These are phyloP conservation scores for Cirrhinus molitorella DNA, from an alignment of 2,797 vertebrate genomes.

Conservation along the genomic window DNA sequence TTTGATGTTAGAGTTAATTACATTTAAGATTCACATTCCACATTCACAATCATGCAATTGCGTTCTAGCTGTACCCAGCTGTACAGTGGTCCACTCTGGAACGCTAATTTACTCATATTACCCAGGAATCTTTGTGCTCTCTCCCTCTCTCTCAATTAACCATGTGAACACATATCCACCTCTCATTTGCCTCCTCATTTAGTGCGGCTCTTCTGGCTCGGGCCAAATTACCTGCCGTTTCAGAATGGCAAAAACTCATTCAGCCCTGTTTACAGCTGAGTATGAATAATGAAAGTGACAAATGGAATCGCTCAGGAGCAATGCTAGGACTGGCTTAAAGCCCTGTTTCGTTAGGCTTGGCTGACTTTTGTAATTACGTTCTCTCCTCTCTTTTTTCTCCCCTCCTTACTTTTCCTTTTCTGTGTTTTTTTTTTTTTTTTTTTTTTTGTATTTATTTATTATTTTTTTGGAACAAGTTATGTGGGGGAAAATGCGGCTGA, in stretches of 20 bases:
- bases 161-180: conserved; percentile 58
- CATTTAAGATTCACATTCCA: conserved; percentile 13
- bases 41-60: neutral
- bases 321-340: conserved; percentile 75
- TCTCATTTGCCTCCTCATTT: conserved; percentile 63
- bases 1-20: neutral
- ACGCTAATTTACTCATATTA: conserved; percentile 49
- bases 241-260: conserved; percentile 78
- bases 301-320: conserved; percentile 77
- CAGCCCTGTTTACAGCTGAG: conserved; percentile 73
- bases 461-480: conserved; percentile 70
- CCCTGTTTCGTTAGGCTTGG: conserved; percentile 83
- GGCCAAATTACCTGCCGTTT: conserved; percentile 65
- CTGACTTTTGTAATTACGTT: conserved; percentile 84
- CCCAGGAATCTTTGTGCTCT: conserved; percentile 51
- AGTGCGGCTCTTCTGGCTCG: conserved; percentile 58
- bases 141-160: conserved; percentile 64
- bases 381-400: conserved; percentile 48
- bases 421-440: conserved; percentile 49
- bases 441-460: conserved; percentile 65
- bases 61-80: conserved; percentile 25
- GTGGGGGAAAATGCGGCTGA: conserved; percentile 64
- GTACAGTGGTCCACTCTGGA: conserved; percentile 47
- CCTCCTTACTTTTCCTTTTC: conserved; percentile 35
- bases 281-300: conserved; percentile 82